Evolutionary conservation across 2,113 vertebrate species (phyloP).

Genomic region (Cygnus atratus): DNA sequence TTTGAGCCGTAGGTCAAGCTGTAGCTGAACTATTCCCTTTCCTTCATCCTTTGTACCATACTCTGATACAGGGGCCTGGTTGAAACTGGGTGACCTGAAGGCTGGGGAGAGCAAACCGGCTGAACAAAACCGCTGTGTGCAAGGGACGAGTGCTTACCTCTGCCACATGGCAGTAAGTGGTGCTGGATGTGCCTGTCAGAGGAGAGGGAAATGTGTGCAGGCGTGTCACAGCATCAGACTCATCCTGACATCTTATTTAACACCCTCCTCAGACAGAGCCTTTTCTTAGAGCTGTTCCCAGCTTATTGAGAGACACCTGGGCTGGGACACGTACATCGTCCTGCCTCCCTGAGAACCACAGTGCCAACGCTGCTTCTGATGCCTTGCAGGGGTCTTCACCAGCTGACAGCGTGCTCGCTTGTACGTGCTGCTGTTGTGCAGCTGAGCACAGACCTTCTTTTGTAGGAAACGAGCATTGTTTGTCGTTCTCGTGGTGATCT

Average conservation of each 20-base stretch:
- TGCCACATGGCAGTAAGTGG: neutral
- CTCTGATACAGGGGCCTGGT: neutral
- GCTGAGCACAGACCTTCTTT: neutral
- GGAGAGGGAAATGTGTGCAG: neutral
- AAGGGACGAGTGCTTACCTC: neutral
- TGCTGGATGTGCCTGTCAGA: neutral
- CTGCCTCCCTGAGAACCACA: neutral
- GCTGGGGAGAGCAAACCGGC: neutral
- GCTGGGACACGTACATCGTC: neutral
- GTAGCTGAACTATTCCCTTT: neutral
- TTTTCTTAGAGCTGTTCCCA: neutral
- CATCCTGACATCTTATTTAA: neutral
- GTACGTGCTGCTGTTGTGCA: neutral
- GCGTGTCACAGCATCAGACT: neutral
- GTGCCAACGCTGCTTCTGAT: neutral
- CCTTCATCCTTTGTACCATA: neutral
- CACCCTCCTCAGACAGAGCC: neutral
- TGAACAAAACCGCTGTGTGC: neutral
- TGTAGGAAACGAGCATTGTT: neutral
- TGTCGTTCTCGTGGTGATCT: neutral
- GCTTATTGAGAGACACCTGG: neutral
- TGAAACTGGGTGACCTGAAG: neutral
- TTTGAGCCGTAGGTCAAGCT: neutral
- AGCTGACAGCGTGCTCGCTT: neutral
- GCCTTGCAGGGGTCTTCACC: neutral